phyloP scores from a whole-genome alignment of 2,797 vertebrate species.

The Florisuga fusca region DNA sequence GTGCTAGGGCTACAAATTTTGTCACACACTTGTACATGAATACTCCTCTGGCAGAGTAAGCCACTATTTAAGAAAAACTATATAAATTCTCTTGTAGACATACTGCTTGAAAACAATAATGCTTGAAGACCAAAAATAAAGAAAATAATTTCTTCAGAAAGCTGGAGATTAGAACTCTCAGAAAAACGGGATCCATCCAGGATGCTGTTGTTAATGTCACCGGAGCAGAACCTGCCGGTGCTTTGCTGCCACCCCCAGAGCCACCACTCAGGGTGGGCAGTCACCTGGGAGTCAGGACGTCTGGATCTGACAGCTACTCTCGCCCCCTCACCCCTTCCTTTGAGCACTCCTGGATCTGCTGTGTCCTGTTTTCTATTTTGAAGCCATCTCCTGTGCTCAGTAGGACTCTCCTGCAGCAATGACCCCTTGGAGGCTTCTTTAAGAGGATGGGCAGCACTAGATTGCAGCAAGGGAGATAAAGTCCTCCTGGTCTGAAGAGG shows the following conservation, averaged over 20 bases:
- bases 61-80: neutral
- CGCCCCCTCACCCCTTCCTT: neutral
- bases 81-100: neutral
- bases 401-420: rapidly evolving
- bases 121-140: neutral
- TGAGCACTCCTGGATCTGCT: neutral
- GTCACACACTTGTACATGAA: neutral
- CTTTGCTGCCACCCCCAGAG: neutral
- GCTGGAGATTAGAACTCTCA: neutral
- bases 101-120: neutral
- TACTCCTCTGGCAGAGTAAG: rapidly evolving
- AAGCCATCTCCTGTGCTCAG: neutral
- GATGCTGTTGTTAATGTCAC: neutral
- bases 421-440: neutral
- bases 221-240: rapidly evolving
- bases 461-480: neutral
- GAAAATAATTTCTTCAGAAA: neutral
- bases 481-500: neutral
- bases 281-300: neutral
- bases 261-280: rapidly evolving
- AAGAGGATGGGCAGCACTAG: neutral
- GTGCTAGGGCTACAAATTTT: neutral
- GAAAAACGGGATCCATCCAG: neutral
- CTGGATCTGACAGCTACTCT: neutral
- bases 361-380: rapidly evolving